Evolutionary conservation across 2,797 vertebrate genomes (phyloP).

Genomic region (Craterocephalus amniculus): DNA sequence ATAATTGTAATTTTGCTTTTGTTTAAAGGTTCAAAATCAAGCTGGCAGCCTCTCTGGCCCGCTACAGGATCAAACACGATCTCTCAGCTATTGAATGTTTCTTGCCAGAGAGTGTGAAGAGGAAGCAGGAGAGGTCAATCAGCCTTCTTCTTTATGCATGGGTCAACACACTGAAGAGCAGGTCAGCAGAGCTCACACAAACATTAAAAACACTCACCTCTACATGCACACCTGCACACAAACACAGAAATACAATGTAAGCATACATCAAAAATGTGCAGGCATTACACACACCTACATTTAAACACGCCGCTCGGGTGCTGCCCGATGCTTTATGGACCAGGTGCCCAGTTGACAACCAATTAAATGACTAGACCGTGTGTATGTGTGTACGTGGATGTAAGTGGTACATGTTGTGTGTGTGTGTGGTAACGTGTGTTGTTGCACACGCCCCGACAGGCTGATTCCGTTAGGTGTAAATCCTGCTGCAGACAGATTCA

Average conservation of each 20-base stretch:
- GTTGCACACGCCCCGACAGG: conserved; percentile 43
- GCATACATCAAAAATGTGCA: conserved; percentile 34
- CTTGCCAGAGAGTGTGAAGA: conserved; percentile 85
- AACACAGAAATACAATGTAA: conserved; percentile 32
- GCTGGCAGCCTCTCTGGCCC: conserved; percentile 89
- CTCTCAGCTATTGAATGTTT: conserved; percentile 85
- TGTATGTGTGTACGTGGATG: conserved; percentile 30
- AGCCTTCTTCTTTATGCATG: conserved; percentile 87
- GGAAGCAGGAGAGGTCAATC: conserved; percentile 83
- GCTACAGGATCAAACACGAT: conserved; percentile 87
- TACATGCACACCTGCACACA: conserved; percentile 24
- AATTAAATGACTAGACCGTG: conserved; percentile 68
- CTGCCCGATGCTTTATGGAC: conserved; percentile 73
- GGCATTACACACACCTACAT: conserved; percentile 15
- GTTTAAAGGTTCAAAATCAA: conserved; percentile 85
- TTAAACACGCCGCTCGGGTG: conserved; percentile 44
- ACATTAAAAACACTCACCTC: conserved; percentile 1
- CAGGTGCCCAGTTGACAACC: conserved; percentile 74
- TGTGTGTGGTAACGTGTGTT: conserved; percentile 43
- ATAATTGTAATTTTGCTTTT: conserved; percentile 16
- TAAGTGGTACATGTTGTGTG: conserved; percentile 34
- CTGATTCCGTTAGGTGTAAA: conserved; percentile 80
- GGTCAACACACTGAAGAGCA: conserved; percentile 86
- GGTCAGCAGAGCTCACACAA: conserved; percentile 55
- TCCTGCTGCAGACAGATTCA: conserved; percentile 82